phyloP scores from a whole-genome alignment of 2,113 vertebrate genomes.

The Chunga burmeisteri region DNA sequence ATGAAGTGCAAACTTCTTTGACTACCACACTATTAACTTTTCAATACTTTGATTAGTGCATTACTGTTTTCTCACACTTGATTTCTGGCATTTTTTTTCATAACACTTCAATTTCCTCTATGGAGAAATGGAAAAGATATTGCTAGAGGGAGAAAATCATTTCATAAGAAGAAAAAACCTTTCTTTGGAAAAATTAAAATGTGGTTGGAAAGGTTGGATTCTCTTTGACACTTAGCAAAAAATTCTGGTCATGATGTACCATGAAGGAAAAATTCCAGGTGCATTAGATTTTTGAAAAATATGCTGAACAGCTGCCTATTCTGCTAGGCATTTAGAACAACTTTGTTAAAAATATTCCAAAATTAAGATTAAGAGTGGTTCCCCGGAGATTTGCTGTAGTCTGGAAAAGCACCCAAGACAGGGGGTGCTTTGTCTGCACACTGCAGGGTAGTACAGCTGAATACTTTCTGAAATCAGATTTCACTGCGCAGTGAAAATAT shows the following conservation, averaged over 20 bases:
- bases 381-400: not conserved
- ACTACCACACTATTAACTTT: not conserved
- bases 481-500: not conserved
- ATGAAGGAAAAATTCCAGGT: not conserved
- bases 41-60: not conserved
- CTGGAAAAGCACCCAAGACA: not conserved
- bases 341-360: not conserved
- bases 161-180: not conserved
- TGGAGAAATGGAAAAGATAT: not conserved
- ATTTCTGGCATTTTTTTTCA: not conserved
- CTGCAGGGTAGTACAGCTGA: not conserved
- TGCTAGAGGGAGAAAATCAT: not conserved
- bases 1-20: not conserved
- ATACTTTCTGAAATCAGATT: constrained; percentile 1
- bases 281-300: not conserved
- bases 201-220: not conserved
- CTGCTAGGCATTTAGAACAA: not conserved
- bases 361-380: not conserved
- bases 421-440: not conserved
- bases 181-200: not conserved
- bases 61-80: not conserved
- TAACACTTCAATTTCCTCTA: not conserved
- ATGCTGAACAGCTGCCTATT: not conserved
- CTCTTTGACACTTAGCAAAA: not conserved
- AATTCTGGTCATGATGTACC: not conserved